Evolutionary conservation across 2,888 invertebrate species (phyloP), one percentile per base, ranked within the genome.

Genomic region (Empis stercorea): DNA sequence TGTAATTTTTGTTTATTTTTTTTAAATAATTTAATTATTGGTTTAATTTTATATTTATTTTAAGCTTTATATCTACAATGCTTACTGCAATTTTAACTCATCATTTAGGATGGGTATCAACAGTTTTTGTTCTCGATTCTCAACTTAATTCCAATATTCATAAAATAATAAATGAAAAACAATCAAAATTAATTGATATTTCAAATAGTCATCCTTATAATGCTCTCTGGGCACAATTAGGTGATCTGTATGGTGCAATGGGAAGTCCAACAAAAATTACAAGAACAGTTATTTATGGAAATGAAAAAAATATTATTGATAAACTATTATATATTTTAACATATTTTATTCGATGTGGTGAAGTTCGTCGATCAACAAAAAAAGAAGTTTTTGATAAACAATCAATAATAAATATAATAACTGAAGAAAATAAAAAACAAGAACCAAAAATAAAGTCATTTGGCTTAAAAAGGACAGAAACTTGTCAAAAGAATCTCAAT

Each of bases 21-120:
- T 48, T 44, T 23, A 15, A 10, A 42, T 51, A 45, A 10, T 16
- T 40, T 32, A 11, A 10, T 9, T 27, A 36, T 15, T 47, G 30
- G 14, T 23, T n/a, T 41, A 42, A 36, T 46, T 43, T 38, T 16
- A 30, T 32, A 3, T 42, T 10, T 15, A 58, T 56, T 78, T 79
- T 52, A 75, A 93, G 93, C 71, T 93, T 93, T 69, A 76, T 93
- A 60, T 92, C 91, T 65, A 89, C 88, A 16, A 75, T 93, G 52
- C 66, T 93, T 45, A 93, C 92, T 7, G 87, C 88, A 51, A 84
- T 92, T 42, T 71, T 93, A 45, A 92, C 92, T 0, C 81, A 92
- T 66, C 93, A 93, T 64, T 76, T 93, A 36, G 91, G 91, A 15
- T 93, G 93, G 93, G 88, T 92, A 47, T 78, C 84, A 30, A 87